Evolutionary conservation across 2,797 vertebrate genomes (phyloP).

Genomic region (Sebastes wilsoni): DNA sequence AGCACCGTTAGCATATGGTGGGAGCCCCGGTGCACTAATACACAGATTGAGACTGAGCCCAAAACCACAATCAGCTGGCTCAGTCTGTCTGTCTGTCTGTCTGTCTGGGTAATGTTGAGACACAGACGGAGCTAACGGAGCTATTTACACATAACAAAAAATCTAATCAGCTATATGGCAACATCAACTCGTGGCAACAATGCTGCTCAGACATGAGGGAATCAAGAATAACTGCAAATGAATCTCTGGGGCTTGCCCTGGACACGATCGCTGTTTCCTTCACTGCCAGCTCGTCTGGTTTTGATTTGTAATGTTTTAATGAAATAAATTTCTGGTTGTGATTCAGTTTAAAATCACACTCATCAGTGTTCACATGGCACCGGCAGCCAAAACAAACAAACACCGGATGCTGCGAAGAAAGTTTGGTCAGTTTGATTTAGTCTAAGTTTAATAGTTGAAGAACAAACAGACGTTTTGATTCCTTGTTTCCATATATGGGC

Average conservation of each 20-base stretch:
- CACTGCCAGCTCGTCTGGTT: slow-evolving; percentile 46
- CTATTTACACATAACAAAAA: slow-evolving; percentile 40
- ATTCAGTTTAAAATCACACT: slow-evolving; percentile 60
- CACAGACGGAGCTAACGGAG: slow-evolving; percentile 22
- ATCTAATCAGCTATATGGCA: slow-evolving; percentile 32
- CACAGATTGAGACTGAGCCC: slow-evolving; percentile 25
- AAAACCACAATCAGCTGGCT: slow-evolving; percentile 69
- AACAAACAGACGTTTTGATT: slow-evolving; percentile 36
- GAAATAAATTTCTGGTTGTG: slow-evolving; percentile 52
- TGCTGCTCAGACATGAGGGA: slow-evolving; percentile 41
- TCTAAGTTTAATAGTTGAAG: slow-evolving; percentile 29
- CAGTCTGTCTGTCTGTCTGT: slow-evolving; percentile 23
- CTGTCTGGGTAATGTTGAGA: slow-evolving; percentile 37
- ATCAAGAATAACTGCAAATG: slow-evolving; percentile 52
- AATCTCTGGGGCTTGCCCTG: slow-evolving; percentile 48
- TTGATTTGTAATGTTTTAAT: slow-evolving; percentile 65
- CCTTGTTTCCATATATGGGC: slow-evolving; percentile 17
- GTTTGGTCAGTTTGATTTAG: slow-evolving; percentile 29
- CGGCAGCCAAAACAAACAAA: slow-evolving; percentile 72
- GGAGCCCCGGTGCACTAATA: slow-evolving; percentile 34
- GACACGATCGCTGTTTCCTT: slow-evolving; percentile 42
- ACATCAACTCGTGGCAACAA: slow-evolving; percentile 24
- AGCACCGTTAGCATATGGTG: slow-evolving; percentile 44
- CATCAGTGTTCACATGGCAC: slow-evolving; percentile 59
- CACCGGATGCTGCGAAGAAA: slow-evolving; percentile 60